These are phyloP conservation scores for Taurulus bubalis DNA, from an alignment of 2,113 vertebrate species.

Conservation along the genomic window DNA sequence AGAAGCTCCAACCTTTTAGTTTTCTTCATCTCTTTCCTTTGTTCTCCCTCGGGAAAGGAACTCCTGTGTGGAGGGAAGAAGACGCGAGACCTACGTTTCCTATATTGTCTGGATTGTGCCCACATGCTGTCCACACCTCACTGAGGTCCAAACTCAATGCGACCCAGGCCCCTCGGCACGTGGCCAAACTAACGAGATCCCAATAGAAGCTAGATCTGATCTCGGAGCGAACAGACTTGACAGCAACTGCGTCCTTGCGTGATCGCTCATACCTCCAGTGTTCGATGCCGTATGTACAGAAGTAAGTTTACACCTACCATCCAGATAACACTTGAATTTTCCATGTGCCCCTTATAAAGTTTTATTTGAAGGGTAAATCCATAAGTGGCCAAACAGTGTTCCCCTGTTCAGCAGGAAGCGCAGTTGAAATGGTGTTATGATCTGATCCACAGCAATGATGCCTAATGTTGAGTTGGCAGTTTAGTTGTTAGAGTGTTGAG, in stretches of 20 bases:
- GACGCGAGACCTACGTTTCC: background rate
- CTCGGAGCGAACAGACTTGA: background rate
- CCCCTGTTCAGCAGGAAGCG: constrained; percentile 1
- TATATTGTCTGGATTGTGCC: background rate
- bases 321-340: background rate
- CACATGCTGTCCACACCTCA: background rate
- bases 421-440: background rate
- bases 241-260: background rate
- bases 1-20: background rate
- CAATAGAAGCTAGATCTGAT: background rate
- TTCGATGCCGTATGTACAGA: background rate
- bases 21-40: background rate
- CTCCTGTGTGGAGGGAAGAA: background rate
- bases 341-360: constrained; percentile 1
- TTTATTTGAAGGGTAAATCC: constrained; percentile 34
- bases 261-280: background rate
- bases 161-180: background rate
- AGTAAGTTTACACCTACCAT: background rate
- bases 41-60: background rate
- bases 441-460: background rate
- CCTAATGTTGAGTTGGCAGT: background rate
- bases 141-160: background rate
- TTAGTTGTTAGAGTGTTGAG: background rate
- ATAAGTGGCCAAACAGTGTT: constrained; percentile 7
- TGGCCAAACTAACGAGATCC: background rate